These are phyloP conservation scores for Dasypus novemcinctus DNA, from an alignment of 2,113 vertebrate species.

Conservation along the genomic window DNA sequence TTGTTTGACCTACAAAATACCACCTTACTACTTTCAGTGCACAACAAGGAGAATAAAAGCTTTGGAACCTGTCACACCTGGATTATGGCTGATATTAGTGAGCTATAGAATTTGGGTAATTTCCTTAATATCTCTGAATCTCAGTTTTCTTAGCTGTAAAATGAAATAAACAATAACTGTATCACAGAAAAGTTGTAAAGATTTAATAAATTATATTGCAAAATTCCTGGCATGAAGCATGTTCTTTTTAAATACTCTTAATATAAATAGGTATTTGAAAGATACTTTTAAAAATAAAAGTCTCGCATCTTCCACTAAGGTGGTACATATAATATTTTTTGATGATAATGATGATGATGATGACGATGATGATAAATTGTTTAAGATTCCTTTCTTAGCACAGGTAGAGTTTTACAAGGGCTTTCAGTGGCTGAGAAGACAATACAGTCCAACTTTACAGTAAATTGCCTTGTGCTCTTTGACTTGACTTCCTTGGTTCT, in stretches of 20 bases:
- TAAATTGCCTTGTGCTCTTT: neutral
- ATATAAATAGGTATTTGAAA: neutral
- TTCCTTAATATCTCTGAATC: neutral
- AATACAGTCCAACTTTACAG: neutral
- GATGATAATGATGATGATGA: neutral
- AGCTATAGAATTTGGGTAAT: neutral
- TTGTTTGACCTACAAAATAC: neutral
- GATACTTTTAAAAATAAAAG: neutral
- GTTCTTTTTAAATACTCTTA: neutral
- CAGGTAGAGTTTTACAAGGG: neutral
- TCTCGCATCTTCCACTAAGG: neutral
- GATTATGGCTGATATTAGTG: neutral
- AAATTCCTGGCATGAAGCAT: neutral
- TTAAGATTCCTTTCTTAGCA: neutral
- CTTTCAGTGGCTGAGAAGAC: neutral
- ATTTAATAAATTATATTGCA: neutral
- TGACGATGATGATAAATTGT: neutral
- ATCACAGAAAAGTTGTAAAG: neutral
- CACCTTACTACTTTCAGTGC: neutral
- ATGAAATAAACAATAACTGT: neutral
- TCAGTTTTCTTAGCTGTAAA: conserved; percentile 1
- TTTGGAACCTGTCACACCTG: neutral
- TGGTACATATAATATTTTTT: neutral
- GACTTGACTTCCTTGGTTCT: neutral
- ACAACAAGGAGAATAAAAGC: neutral